Conservation (phyloP, 2,113 vertebrate species). For the Steatornis caripensis region DNA sequence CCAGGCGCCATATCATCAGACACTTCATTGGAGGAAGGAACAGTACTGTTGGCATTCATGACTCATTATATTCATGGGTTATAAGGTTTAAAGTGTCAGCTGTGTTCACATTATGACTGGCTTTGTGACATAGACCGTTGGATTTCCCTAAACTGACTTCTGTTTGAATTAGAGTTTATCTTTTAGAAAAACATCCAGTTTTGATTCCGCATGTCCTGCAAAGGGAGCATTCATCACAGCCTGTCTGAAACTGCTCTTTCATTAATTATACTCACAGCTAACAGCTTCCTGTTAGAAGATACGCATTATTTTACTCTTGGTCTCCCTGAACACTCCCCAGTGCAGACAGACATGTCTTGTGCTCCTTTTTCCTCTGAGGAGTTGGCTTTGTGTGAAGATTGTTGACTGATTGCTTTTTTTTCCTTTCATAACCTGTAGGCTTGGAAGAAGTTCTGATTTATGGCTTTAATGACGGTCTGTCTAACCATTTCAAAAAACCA, state of each 20-base stretch:
- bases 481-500: neutral
- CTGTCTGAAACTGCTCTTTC: neutral
- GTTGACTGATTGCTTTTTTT: neutral
- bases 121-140: neutral
- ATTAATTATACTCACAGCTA: neutral
- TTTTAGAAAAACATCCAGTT: slow-evolving; percentile 34
- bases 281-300: neutral
- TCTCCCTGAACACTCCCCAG: neutral
- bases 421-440: neutral
- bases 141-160: neutral
- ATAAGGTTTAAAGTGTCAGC: neutral
- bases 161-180: slow-evolving; percentile 43
- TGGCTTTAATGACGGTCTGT: neutral
- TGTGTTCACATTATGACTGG: neutral
- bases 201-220: neutral
- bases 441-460: neutral
- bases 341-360: neutral
- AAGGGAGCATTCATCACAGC: neutral
- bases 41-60: neutral
- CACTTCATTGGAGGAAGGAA: slow-evolving; percentile 34
- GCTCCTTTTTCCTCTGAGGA: neutral
- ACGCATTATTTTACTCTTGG: neutral
- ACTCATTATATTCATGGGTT: slow-evolving; percentile 1
- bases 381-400: neutral
- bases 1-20: neutral